Conservation (phyloP, 2,888 invertebrate species). For the Ceramica pisi region DNA sequence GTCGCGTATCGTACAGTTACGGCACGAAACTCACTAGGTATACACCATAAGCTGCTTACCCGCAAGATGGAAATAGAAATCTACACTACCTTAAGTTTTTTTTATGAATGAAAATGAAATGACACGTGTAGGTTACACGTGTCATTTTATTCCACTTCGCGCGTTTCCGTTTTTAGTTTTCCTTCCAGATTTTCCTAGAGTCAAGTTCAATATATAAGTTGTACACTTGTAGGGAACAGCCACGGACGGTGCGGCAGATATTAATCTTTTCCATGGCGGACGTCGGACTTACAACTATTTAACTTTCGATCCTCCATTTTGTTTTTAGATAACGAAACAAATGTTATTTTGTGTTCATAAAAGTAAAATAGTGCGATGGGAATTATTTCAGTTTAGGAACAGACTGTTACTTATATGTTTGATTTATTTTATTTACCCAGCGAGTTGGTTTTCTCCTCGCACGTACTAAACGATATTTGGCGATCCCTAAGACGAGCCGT, state of each 20-base stretch:
- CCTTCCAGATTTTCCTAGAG: slow-evolving; percentile 48
- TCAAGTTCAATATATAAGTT: slow-evolving; percentile 44
- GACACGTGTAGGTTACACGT: slow-evolving; percentile 15
- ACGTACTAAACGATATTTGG: slow-evolving; percentile 91
- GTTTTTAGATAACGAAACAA: slow-evolving; percentile 58
- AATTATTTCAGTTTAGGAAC: slow-evolving; percentile 82
- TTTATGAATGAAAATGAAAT: background rate
- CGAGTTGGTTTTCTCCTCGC: slow-evolving; percentile 88
- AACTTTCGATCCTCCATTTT: slow-evolving; percentile 58
- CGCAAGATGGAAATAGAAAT: slow-evolving; percentile 24
- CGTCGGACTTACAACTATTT: slow-evolving; percentile 46
- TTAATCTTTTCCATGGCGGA: slow-evolving; percentile 57
- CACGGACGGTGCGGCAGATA: slow-evolving; percentile 48
- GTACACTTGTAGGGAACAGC: slow-evolving; percentile 41
- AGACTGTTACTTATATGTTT: slow-evolving; percentile 88
- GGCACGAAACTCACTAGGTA: background rate
- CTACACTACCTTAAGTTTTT: background rate
- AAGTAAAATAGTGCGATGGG: slow-evolving; percentile 74
- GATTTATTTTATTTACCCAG: slow-evolving; percentile 90
- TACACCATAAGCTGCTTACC: slow-evolving; percentile 7
- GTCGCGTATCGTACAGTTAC: slow-evolving; percentile 26
- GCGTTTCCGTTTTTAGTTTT: slow-evolving; percentile 27
- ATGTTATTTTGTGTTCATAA: slow-evolving; percentile 70
- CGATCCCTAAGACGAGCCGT: slow-evolving; percentile 90
- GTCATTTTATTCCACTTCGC: background rate